Percentiles rank a stretch among this genome's conserved stretches.
Conservation (phyloP, 2,113 vertebrate species). For the Hippopotamus amphibius region DNA sequence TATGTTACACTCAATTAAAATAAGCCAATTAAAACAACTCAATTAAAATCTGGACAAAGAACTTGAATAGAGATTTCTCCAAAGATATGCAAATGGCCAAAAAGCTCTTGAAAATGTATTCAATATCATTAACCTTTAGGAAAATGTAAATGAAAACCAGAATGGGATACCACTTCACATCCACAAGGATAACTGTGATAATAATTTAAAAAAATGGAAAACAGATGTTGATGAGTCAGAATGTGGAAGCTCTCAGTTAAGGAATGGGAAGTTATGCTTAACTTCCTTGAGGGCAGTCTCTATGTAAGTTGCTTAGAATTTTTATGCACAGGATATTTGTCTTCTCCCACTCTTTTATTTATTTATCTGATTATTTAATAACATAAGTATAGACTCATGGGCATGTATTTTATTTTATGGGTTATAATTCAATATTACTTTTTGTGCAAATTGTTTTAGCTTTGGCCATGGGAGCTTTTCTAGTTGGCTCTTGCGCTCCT, state of each 20-base stretch:
- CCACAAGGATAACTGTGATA: not conserved
- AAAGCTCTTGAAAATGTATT: not conserved
- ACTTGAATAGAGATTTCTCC: not conserved
- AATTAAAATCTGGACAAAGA: not conserved
- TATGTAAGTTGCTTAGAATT: not conserved
- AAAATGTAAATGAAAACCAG: not conserved
- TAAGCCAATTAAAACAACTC: not conserved
- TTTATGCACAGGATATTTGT: not conserved
- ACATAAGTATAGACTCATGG: not conserved
- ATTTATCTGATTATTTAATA: not conserved
- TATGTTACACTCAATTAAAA: not conserved
- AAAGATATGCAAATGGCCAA: not conserved
- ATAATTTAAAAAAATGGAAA: not conserved
- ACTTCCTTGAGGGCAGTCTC: not conserved
- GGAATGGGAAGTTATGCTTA: not conserved
- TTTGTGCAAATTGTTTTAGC: not conserved
- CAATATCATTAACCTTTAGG: not conserved
- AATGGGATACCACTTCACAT: not conserved
- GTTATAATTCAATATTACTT: not conserved
- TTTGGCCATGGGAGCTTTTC: not conserved
- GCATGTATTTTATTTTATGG: not conserved
- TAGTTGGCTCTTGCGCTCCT: not conserved
- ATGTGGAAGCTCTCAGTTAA: not conserved
- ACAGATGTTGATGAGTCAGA: not conserved
- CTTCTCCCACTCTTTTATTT: not conserved